These are phyloP conservation scores for Mionectes macconnelli DNA, from an alignment of 2,113 vertebrate genomes.

Conservation along the genomic window DNA sequence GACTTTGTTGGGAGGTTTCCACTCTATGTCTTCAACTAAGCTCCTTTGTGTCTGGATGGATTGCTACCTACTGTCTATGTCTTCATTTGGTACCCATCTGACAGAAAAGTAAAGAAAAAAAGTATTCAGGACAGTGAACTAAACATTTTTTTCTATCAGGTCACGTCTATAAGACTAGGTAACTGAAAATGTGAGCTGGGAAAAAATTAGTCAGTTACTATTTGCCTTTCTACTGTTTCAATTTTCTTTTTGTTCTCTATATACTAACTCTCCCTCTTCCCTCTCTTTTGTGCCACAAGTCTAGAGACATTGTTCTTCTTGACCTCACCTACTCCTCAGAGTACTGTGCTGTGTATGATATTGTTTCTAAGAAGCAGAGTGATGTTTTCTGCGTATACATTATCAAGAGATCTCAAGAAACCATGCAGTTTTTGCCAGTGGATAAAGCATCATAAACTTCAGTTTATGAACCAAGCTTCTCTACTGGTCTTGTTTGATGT, in stretches of 20 bases:
- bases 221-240: neutral
- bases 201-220: neutral
- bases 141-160: neutral
- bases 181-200: neutral
- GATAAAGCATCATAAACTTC: neutral
- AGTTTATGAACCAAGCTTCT: neutral
- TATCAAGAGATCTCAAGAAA: neutral
- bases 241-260: neutral
- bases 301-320: neutral
- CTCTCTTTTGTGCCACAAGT: neutral
- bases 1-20: neutral
- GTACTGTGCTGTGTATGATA: no score
- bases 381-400: neutral
- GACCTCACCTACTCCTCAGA: neutral
- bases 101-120: neutral
- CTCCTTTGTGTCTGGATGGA: neutral
- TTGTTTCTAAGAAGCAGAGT: neutral
- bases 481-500: neutral
- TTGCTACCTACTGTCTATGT: neutral
- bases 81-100: neutral
- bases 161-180: neutral
- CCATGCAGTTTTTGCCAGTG: neutral
- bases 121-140: neutral
- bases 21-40: neutral
- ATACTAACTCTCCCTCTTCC: neutral